Percentiles rank a stretch among this genome's conserved stretches.
phyloP scores from a whole-genome alignment of 2,113 vertebrate species.

The Aptenodytes forsteri region DNA sequence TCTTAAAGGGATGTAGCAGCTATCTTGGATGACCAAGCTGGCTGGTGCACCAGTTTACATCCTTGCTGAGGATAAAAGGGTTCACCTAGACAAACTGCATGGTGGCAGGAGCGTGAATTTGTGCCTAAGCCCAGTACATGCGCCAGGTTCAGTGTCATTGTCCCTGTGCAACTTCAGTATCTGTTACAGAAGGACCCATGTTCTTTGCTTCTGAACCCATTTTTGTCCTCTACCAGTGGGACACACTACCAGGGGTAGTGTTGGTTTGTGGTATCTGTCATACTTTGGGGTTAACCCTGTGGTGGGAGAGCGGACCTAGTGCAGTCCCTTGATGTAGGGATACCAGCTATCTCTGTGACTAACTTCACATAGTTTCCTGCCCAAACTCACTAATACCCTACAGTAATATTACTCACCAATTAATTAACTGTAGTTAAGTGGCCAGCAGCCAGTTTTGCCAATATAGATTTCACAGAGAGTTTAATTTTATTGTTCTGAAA shows the following conservation, averaged over 20 bases:
- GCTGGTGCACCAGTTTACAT: background rate
- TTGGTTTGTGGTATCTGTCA: background rate
- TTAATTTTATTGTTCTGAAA: constrained; percentile 3
- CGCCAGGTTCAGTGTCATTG: background rate
- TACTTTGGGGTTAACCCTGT: background rate
- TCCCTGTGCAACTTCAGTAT: background rate
- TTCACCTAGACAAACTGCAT: background rate
- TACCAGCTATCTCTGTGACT: background rate
- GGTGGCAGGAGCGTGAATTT: background rate
- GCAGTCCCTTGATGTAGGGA: background rate
- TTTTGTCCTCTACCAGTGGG: background rate
- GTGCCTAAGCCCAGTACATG: background rate
- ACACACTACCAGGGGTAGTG: background rate
- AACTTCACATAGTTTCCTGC: background rate
- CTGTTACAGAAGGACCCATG: background rate
- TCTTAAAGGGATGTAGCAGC: background rate
- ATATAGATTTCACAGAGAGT: background rate
- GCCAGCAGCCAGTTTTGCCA: background rate
- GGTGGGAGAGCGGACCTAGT: background rate
- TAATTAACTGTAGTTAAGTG: background rate
- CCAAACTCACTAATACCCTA: background rate
- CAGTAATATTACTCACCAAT: background rate
- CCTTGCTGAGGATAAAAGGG: background rate
- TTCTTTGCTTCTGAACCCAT: background rate
- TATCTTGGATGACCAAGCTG: background rate